phyloP scores from a whole-genome alignment of 2,888 invertebrate species.

The Bombylius discolor region DNA sequence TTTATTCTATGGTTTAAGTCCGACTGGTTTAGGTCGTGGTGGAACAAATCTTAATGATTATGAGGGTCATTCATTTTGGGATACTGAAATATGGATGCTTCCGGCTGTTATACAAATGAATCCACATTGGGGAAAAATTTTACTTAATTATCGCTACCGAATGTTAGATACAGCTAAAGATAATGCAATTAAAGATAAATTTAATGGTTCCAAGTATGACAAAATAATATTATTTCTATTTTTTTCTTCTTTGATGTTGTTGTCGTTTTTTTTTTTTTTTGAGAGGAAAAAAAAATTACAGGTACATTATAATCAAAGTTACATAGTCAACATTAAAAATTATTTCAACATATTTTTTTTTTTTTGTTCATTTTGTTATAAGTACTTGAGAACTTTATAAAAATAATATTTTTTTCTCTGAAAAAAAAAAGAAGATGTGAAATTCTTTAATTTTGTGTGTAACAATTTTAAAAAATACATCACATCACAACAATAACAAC shows the following conservation, averaged over 20 bases:
- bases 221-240: not conserved
- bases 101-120: slow-evolving; percentile 42
- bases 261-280: not conserved
- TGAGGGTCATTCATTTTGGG: slow-evolving; percentile 50
- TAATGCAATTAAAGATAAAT: slow-evolving; percentile 39
- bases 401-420: too few species aligned
- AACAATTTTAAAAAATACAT: too few species aligned
- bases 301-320: not conserved
- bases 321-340: not conserved
- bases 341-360: too few species aligned
- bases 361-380: too few species aligned
- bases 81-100: slow-evolving; percentile 51
- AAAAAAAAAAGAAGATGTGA: too few species aligned
- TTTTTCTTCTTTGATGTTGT: not conserved
- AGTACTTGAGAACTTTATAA: too few species aligned
- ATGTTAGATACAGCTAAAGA: slow-evolving; percentile 40
- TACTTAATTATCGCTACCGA: slow-evolving; percentile 42
- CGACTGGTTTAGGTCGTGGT: slow-evolving; percentile 44
- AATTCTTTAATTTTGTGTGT: too few species aligned
- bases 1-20: slow-evolving; percentile 44
- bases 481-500: too few species aligned
- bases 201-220: slow-evolving; percentile 42
- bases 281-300: not conserved
- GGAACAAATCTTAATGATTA: slow-evolving; percentile 30
- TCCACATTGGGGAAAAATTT: slow-evolving; percentile 37